Conservation (phyloP, 2,113 vertebrate species). For the Raja brachyura region DNA sequence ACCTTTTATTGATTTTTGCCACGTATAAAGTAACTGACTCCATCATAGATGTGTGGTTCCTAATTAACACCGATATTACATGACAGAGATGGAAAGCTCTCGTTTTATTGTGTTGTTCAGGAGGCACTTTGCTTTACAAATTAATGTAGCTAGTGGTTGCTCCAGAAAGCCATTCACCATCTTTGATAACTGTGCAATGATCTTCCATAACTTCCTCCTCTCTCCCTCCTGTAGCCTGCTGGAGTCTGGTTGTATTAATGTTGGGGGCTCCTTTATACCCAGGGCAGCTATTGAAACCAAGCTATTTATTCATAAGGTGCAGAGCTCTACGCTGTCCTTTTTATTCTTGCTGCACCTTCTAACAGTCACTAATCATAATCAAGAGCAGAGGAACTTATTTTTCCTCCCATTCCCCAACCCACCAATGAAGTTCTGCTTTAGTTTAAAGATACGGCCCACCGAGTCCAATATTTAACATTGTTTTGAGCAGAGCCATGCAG, state of each 20-base stretch:
- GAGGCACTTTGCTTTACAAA: constrained; percentile 2
- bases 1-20: constrained; percentile 19
- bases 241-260: background rate
- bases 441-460: too few relatives aligned
- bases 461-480: background rate
- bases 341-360: background rate
- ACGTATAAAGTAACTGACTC: background rate
- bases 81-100: background rate
- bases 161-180: background rate
- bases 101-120: constrained; percentile 17
- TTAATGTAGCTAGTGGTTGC: constrained; percentile 2
- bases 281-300: background rate
- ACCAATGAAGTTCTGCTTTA: background rate
- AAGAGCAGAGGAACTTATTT: background rate
- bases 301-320: background rate
- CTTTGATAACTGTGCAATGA: background rate
- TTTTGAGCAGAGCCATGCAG: background rate
- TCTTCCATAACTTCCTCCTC: background rate
- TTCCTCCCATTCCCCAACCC: background rate
- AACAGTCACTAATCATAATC: background rate
- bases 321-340: background rate
- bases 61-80: constrained; percentile 26
- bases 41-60: background rate
- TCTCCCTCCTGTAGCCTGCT: background rate
- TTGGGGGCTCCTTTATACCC: background rate